A percentile compares a stretch with the other conserved stretches of the same genome.
Evolutionary conservation across 2,888 invertebrate species (phyloP).

Genomic region (Celastrina argiolus): DNA sequence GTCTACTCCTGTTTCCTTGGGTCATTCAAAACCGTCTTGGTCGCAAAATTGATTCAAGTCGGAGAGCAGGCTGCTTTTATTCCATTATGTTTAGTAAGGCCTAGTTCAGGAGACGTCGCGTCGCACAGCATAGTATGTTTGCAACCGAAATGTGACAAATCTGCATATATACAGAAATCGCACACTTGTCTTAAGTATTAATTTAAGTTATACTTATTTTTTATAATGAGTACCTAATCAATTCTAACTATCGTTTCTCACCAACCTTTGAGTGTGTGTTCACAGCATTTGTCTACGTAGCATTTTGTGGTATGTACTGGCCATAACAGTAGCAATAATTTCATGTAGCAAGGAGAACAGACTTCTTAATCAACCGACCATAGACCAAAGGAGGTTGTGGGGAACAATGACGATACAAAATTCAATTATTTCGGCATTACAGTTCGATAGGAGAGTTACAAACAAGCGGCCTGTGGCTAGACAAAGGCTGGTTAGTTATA

Average conservation of each 20-base stretch:
- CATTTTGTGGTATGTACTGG: background rate
- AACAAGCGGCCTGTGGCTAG: background rate
- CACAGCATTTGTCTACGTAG: background rate
- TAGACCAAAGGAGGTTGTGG: background rate
- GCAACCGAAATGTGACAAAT: no score
- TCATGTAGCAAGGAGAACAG: background rate
- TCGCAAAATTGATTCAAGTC: no score
- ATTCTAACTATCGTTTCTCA: no score
- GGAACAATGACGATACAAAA: constrained; percentile 13
- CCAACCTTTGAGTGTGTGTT: no score
- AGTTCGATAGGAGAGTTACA: constrained; percentile 2
- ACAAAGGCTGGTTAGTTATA: background rate
- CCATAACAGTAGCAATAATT: background rate
- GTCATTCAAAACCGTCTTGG: no score
- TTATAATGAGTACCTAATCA: no score
- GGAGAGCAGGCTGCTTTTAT: background rate
- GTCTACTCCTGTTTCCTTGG: no score
- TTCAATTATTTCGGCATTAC: constrained; percentile 15
- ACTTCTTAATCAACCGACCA: constrained; percentile 12
- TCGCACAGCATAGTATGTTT: no score
- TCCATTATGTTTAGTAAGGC: background rate
- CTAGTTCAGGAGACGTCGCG: no score
- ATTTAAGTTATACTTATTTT: no score
- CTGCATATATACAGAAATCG: no score
- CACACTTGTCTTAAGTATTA: no score